Percentiles rank a stretch among this genome's conserved stretches.
phyloP scores from a whole-genome alignment of 2,888 invertebrate genomes.

The Metallyticus violacea region DNA sequence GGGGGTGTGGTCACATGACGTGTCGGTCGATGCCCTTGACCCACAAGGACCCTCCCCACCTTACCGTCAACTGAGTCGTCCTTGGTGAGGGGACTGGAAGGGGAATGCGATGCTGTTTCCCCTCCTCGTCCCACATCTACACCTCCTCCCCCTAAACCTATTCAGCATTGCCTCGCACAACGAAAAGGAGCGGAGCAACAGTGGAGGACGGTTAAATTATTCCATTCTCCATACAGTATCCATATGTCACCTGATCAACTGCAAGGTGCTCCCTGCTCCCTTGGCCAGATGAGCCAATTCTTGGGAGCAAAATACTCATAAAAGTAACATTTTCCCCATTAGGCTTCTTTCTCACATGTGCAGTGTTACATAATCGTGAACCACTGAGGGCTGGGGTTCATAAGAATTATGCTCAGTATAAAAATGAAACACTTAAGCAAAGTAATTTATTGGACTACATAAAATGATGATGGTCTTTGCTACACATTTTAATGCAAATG shows the following conservation, averaged over 20 bases:
- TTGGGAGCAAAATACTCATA: background rate
- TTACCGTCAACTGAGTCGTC: background rate
- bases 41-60: slow-evolving; percentile 26
- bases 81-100: background rate
- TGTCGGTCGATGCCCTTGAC: slow-evolving; percentile 29
- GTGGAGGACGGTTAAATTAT: background rate
- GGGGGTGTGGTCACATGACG: slow-evolving; percentile 28
- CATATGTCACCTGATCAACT: background rate
- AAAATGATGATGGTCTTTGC: no score
- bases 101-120: background rate
- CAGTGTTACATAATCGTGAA: no score
- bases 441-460: no score
- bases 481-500: no score
- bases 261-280: background rate
- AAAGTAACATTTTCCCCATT: no score
- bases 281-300: background rate
- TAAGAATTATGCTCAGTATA: no score
- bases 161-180: background rate
- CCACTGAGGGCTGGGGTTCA: no score
- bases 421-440: no score
- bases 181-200: background rate
- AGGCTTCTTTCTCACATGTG: no score
- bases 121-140: background rate
- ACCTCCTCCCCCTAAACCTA: no score
- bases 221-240: background rate